Evolutionary conservation across 2,797 vertebrate genomes (phyloP).

Genomic region (Labroides dimidiatus): DNA sequence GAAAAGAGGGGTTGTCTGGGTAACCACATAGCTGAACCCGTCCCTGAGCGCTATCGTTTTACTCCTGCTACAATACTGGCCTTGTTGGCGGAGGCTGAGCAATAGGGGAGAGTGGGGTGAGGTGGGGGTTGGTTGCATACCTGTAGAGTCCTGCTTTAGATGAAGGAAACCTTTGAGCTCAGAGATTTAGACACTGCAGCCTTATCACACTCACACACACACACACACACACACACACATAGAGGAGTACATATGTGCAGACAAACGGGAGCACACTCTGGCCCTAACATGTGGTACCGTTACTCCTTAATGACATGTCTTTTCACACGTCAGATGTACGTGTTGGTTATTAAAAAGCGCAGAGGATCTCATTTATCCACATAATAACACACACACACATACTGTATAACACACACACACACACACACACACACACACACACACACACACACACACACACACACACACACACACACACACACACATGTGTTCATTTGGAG

Average conservation of each 20-base stretch:
- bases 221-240: conserved; percentile 11
- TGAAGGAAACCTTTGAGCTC: conserved; percentile 80
- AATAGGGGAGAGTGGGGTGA: conserved; percentile 13
- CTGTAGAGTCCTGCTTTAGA: conserved; percentile 73
- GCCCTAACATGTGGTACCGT: not conserved
- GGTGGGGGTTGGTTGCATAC: conserved; percentile 62
- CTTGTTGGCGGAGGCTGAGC: conserved; percentile 81
- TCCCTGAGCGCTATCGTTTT: conserved; percentile 81
- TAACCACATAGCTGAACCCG: conserved; percentile 80
- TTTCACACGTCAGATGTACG: conserved; percentile 26
- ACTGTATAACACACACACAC: not conserved
- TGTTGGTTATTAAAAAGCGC: conserved; percentile 46
- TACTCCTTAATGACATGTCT: conserved; percentile 33
- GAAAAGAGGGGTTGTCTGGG: conserved; percentile 67
- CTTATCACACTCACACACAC: conserved; percentile 42
- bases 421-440: conserved; percentile 2
- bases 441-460: too few relatives aligned
- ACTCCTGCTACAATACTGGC: conserved; percentile 82
- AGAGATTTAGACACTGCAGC: conserved; percentile 43
- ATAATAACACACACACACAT: not conserved
- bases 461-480: not conserved
- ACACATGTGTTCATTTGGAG: conserved; percentile 1
- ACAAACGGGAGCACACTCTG: conserved; percentile 3
- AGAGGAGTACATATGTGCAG: conserved; percentile 9
- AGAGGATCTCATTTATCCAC: not conserved